Evolutionary conservation across 2,113 vertebrate genomes (phyloP), one percentile per base, ranked within the genome.

Genomic region (Oriolus oriolus): DNA sequence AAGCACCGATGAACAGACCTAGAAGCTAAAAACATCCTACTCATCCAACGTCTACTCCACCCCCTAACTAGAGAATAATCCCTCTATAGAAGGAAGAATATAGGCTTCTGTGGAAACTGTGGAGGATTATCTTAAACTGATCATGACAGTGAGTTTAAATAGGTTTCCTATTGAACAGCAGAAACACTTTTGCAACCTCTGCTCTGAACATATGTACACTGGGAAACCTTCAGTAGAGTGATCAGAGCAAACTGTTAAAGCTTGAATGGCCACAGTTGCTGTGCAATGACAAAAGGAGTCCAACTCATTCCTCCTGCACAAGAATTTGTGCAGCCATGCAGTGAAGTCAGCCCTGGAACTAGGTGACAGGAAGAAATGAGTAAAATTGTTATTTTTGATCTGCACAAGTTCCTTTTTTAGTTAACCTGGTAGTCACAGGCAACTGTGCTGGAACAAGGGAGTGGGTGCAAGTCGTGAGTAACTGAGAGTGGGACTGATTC

Each of bases 271-370:
- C 35, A 47, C 22, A 47, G 17, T 31, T 45, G 6, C 61, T 59
- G 52, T 14, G 11, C 17, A 68, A 28, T 23, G 41, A 52, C 61
- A 41, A 24, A 57, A 79, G 33, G 54, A 27, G 24, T n/a, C 64
- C 37, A 56, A 3, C 49, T 20, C 23, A 15, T 75, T 50, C 16
- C 22, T 87, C 35, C 60, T 22, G 16, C 45, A 78, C 26, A 82
- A 39, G 20, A 33, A 24, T 41, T 75, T 75, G 23, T 70, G n/a
- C 44, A 75, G n/a, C 47, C 42, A 17, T 9, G 2, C 45, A 57
- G 10, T 44, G 37, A 75, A 85, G n/a, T 14, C 28, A 66, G 6
- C 17, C 0, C 0, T 39, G 14, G 47, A 80, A 56, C 11, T 49
- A 49, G 37, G 21, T 66, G 54, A 21, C 16, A 54, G n/a, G 31